Conservation (phyloP, 2,888 invertebrate genomes). For the Acronicta leporina region DNA sequence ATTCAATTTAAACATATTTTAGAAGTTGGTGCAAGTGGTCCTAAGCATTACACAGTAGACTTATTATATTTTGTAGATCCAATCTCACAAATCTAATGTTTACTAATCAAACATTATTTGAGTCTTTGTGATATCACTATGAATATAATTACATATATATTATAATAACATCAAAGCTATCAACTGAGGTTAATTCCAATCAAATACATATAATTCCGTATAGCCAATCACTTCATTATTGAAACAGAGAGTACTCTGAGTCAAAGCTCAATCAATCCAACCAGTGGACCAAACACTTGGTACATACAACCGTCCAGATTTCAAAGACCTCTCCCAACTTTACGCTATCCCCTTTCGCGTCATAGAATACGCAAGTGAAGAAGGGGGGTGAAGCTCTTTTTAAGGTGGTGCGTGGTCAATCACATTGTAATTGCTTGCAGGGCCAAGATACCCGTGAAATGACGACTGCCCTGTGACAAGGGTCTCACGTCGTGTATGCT, state of each 20-base stretch:
- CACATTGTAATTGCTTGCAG: slow-evolving; percentile 85
- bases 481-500: slow-evolving; percentile 76
- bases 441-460: slow-evolving; percentile 86
- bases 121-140: background rate
- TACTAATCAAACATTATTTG: background rate
- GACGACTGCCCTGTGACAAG: slow-evolving; percentile 83
- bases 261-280: slow-evolving; percentile 80
- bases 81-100: background rate
- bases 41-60: too few relatives aligned
- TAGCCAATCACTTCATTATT: slow-evolving; percentile 77
- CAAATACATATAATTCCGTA: slow-evolving; percentile 37
- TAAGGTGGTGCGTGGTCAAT: slow-evolving; percentile 74
- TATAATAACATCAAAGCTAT: background rate
- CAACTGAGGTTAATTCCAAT: slow-evolving; percentile 22
- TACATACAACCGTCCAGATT: slow-evolving; percentile 65
- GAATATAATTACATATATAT: slow-evolving; percentile 1
- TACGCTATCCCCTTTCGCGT: slow-evolving; percentile 34
- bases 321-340: slow-evolving; percentile 58
- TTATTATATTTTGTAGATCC: background rate
- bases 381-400: slow-evolving; percentile 52
- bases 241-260: slow-evolving; percentile 70
- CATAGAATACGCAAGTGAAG: slow-evolving; percentile 6
- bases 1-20: too few relatives aligned
- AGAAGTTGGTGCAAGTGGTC: too few relatives aligned
- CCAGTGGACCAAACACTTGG: slow-evolving; percentile 81